Evolutionary conservation across 2,888 invertebrate genomes (phyloP).

Genomic region (Coleophora deauratella): DNA sequence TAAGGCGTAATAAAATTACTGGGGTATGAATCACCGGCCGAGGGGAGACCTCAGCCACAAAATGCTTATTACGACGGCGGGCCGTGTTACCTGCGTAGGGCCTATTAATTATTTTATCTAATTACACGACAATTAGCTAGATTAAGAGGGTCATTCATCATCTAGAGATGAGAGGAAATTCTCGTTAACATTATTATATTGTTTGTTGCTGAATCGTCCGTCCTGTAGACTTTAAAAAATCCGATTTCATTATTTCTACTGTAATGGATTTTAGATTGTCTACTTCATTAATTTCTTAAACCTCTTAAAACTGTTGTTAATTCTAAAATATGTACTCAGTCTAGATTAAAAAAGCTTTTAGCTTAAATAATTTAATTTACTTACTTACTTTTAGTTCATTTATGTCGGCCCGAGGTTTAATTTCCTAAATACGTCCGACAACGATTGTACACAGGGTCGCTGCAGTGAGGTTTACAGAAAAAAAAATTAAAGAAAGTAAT

Average conservation of each 20-base stretch:
- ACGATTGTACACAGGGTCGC: too few species aligned
- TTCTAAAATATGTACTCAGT: background rate
- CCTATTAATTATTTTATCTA: conserved; percentile 6
- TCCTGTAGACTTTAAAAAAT: too few species aligned
- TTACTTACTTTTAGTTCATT: too few species aligned
- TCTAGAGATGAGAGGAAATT: conserved; percentile 12
- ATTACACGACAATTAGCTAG: background rate
- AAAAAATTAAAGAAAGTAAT: conserved; percentile 72
- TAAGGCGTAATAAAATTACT: conserved; percentile 12
- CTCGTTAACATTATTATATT: conserved; percentile 6
- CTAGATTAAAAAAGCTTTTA: too few species aligned
- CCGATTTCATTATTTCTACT: too few species aligned
- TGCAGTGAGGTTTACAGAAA: conserved; percentile 46
- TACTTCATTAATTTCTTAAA: too few species aligned
- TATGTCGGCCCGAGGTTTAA: too few species aligned
- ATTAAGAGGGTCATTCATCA: background rate
- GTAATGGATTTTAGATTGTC: too few species aligned
- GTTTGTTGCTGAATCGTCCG: too few species aligned
- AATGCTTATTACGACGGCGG: conserved; percentile 1
- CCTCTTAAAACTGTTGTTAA: too few species aligned
- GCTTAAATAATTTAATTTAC: too few species aligned
- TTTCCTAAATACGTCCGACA: background rate
- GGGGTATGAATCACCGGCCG: conserved; percentile 10
- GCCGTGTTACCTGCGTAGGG: conserved; percentile 5
- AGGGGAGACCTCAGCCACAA: background rate